phyloP scores from a whole-genome alignment of 2,113 vertebrate genomes.

The Antigone vipio region DNA sequence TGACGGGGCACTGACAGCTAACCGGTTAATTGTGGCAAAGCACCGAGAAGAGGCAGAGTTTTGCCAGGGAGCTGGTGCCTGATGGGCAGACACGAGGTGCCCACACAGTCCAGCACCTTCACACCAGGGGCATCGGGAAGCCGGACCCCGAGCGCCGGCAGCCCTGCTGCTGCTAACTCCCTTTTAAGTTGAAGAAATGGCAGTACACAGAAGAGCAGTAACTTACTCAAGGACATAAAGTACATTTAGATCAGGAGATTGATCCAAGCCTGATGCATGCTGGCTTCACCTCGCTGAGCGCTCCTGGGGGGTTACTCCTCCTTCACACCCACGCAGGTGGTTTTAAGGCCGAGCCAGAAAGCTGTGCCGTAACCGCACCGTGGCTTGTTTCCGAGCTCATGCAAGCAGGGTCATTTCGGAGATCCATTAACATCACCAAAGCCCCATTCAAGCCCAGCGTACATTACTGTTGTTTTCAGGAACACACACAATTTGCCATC shows the following conservation, averaged over 20 bases:
- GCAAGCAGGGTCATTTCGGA: not conserved
- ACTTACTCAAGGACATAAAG: not conserved
- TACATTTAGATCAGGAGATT: not conserved
- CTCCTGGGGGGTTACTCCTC: not conserved
- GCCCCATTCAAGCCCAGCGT: not conserved
- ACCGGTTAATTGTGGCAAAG: not conserved
- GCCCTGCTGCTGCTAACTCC: not conserved
- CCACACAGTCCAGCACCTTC: not conserved
- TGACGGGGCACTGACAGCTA: not conserved
- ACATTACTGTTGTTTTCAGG: not conserved
- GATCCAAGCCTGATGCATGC: fast-evolving
- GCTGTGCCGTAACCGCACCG: fast-evolving
- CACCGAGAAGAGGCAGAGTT: not conserved
- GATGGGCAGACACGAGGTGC: not conserved
- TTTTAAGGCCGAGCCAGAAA: not conserved
- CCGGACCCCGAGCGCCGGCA: fast-evolving
- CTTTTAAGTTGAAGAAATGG: fast-evolving
- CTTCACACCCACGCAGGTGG: not conserved
- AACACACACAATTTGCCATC: constrained; percentile 17
- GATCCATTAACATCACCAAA: not conserved
- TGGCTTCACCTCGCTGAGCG: fast-evolving
- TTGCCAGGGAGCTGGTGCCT: not conserved
- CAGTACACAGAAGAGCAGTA: not conserved
- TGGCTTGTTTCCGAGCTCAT: not conserved
- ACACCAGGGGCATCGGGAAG: not conserved